Base-by-base conservation (phyloP, 2,113 vertebrate genomes). In the Strigops habroptila region DNA sequence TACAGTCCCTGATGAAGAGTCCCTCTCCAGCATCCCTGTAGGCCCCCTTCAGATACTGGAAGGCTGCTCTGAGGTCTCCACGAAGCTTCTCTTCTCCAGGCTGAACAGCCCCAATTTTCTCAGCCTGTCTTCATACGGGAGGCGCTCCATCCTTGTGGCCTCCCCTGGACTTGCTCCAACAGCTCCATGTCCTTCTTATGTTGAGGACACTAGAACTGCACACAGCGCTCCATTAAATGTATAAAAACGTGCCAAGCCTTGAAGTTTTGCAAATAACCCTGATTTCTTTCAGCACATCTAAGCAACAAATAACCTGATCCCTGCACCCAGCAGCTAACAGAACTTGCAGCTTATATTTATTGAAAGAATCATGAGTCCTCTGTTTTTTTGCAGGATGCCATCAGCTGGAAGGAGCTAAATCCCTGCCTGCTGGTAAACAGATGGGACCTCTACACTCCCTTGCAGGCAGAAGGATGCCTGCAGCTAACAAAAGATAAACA, bases 211-310 rank as follows among this genome's bases (percentile, higher is more conserved):
- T 9, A 59, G 21, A 59, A 59, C 24, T 0, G 5, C 35, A 57
- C 73, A n/a, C 31, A 46, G 33, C 5, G 12, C 23, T 1, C 0
- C 25, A 8, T 14, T 3, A 1, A 0, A 53, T 0, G 1, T 2
- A 75, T 14, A 51, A 48, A 68, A 82, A 27, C 19, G 6, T 44
- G 19, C 39, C 25, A n/a, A 37, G 41, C 12, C 1, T 0, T 51
- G 0, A 43, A 60, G 48, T 19, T 43, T 5, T 59, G 25, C 31
- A 41, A 79, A 14, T 3, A 43, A 30, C 35, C 19, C 10, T 1
- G 0, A 64, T 37, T 82, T 59, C 37, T 71, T 39, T 5, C 59
- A 25, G 59, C 8, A 7, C 18, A 31, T 82, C 15, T 4, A 19
- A 44, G 74, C 18, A 12, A 33, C 23, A 13, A 55, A 31, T 28